Percentiles rank a stretch among this genome's conserved stretches.
Conservation (phyloP, 2,888 invertebrate genomes). For the Agrochola lychnidis region DNA sequence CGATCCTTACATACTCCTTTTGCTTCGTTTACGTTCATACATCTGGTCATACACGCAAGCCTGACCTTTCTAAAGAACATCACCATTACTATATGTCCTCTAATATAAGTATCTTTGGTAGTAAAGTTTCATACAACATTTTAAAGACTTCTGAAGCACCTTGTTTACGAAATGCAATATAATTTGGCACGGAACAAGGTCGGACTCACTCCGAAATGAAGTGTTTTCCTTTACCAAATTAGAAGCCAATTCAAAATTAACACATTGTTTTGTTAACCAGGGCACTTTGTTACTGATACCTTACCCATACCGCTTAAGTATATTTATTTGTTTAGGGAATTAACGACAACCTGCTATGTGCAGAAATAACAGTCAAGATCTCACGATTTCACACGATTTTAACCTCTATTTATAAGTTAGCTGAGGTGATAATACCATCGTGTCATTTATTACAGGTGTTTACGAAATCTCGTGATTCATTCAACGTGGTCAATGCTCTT, state of each 20-base stretch:
- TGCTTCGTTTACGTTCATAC: neutral
- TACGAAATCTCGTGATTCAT: constrained; percentile 60
- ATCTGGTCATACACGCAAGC: neutral
- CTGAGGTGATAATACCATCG: constrained; percentile 25
- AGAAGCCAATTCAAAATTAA: constrained; percentile 27
- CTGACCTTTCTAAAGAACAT: neutral
- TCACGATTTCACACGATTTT: constrained; percentile 18
- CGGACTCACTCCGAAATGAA: constrained; percentile 37
- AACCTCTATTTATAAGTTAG: neutral
- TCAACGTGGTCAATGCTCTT: constrained; percentile 59
- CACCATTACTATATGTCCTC: too few relatives aligned
- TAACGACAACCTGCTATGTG: constrained; percentile 19
- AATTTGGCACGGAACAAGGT: constrained; percentile 51
- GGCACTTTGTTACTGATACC: constrained; percentile 14
- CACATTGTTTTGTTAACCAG: constrained; percentile 19
- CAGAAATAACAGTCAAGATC: constrained; percentile 25
- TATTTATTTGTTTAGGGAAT: constrained; percentile 38
- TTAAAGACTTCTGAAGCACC: constrained; percentile 21
- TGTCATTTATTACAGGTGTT: constrained; percentile 61
- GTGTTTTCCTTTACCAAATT: constrained; percentile 54
- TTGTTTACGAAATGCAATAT: constrained; percentile 53
- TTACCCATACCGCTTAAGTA: too few relatives aligned
- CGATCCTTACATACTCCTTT: neutral
- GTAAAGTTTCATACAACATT: constrained; percentile 11
- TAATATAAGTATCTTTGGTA: neutral